Evolutionary conservation across 2,113 vertebrate genomes (phyloP).

Genomic region (Arizona elegans): DNA sequence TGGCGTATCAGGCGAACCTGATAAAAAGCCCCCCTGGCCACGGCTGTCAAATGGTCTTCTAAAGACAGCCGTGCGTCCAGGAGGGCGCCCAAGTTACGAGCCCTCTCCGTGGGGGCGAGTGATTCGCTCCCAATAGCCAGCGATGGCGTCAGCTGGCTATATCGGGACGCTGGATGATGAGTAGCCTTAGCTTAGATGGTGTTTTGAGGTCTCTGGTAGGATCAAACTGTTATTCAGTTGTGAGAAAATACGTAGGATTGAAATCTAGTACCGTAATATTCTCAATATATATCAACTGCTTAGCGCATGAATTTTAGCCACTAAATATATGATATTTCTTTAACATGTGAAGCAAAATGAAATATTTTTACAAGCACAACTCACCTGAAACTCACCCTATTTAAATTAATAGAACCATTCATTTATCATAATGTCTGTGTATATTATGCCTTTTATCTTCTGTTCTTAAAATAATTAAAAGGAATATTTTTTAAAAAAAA

Average conservation of each 20-base stretch:
- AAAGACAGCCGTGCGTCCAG: too few species aligned
- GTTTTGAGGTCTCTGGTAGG: background rate
- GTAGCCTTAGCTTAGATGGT: background rate
- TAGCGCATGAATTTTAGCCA: background rate
- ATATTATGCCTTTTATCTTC: background rate
- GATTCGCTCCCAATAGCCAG: too few species aligned
- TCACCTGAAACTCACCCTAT: background rate
- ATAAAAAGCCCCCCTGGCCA: too few species aligned
- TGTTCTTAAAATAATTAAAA: slow-evolving; percentile 29
- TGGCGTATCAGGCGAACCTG: too few species aligned
- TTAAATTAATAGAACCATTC: background rate
- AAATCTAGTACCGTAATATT: background rate
- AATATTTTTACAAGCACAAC: slow-evolving; percentile 31
- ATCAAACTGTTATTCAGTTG: background rate
- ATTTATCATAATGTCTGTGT: background rate
- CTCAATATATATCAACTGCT: background rate
- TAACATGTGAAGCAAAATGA: slow-evolving; percentile 7
- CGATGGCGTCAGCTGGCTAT: too few species aligned
- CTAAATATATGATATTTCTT: background rate
- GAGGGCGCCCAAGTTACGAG: too few species aligned
- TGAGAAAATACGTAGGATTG: background rate
- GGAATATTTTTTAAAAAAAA: background rate
- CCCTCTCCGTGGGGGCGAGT: too few species aligned
- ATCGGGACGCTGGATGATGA: too few species aligned
- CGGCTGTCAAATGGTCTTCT: too few species aligned